A percentile compares a stretch with the other conserved stretches of the same genome.
These are phyloP conservation scores for Dromiciops gliroides DNA, from an alignment of 2,113 vertebrate species.

Conservation along the genomic window DNA sequence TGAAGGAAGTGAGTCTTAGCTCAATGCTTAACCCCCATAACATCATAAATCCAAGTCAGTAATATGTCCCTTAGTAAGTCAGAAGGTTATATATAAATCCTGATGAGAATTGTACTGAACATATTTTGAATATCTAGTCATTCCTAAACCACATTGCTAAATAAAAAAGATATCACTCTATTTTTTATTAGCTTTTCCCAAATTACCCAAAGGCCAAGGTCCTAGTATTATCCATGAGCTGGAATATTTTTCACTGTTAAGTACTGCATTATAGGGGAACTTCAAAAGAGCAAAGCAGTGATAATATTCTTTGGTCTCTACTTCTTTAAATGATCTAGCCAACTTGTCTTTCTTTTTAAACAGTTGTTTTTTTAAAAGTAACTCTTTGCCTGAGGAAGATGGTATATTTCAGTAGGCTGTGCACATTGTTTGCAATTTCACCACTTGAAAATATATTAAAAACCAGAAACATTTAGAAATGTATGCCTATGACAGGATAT, in stretches of 20 bases:
- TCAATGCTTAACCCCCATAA: neutral
- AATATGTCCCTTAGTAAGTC: constrained; percentile 9
- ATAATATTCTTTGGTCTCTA: constrained; percentile 39
- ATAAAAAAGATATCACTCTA: constrained; percentile 24
- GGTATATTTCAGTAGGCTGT: constrained; percentile 13
- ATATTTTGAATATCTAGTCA: constrained; percentile 20
- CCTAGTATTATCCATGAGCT: constrained; percentile 7
- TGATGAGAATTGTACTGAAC: neutral
- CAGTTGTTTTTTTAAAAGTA: constrained; percentile 62
- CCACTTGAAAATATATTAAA: constrained; percentile 33
- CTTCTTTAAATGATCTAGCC: constrained; percentile 49
- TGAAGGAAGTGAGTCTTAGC: constrained; percentile 23
- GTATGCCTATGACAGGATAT: constrained; percentile 13
- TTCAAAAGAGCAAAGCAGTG: constrained; percentile 50
- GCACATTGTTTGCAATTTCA: neutral
- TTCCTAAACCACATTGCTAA: neutral
- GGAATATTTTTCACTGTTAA: constrained; percentile 65
- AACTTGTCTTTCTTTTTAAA: constrained; percentile 36
- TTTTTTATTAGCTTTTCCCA: constrained; percentile 52
- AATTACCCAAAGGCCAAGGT: constrained; percentile 55
- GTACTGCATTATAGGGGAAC: constrained; percentile 53
- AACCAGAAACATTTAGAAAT: constrained; percentile 22
- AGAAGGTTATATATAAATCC: neutral
- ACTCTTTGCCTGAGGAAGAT: constrained; percentile 10
- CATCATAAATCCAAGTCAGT: constrained; percentile 58